These are phyloP conservation scores for Malurus splendens DNA, from an alignment of 2,797 vertebrate genomes.

Conservation along the genomic window DNA sequence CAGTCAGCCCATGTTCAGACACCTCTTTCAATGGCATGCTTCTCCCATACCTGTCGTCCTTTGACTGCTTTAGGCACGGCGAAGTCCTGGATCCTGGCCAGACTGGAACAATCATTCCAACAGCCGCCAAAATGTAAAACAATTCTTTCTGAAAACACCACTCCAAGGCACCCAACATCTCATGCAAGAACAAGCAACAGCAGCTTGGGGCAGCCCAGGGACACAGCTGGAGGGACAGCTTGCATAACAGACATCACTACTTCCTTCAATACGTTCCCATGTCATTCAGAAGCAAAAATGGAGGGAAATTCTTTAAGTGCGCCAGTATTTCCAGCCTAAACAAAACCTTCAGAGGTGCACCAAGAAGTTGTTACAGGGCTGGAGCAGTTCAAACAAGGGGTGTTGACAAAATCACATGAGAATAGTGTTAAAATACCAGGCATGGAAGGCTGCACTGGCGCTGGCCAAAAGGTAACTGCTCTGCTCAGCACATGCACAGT, in stretches of 20 bases:
- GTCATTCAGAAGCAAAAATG: background rate
- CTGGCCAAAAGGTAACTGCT: background rate
- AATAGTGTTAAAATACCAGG: background rate
- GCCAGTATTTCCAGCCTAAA: background rate
- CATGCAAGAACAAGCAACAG: background rate
- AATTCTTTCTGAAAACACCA: background rate
- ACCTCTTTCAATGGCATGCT: rapidly evolving
- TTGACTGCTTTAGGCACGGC: background rate
- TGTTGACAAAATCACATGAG: background rate
- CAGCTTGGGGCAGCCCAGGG: background rate
- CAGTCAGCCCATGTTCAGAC: rapidly evolving
- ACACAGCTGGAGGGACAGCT: rapidly evolving
- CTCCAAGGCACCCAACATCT: background rate
- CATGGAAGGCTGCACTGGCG: background rate
- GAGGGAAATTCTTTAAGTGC: too few species aligned
- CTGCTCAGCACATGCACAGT: rapidly evolving
- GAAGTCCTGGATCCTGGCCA: rapidly evolving
- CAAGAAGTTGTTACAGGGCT: background rate
- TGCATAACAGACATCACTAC: too few species aligned
- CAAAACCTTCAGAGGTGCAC: background rate
- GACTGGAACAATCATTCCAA: rapidly evolving
- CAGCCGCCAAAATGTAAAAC: background rate
- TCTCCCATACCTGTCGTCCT: background rate
- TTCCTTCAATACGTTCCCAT: background rate
- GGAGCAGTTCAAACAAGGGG: background rate